phyloP scores from a whole-genome alignment of 2,113 vertebrate genomes.

The Ophiodon elongatus region DNA sequence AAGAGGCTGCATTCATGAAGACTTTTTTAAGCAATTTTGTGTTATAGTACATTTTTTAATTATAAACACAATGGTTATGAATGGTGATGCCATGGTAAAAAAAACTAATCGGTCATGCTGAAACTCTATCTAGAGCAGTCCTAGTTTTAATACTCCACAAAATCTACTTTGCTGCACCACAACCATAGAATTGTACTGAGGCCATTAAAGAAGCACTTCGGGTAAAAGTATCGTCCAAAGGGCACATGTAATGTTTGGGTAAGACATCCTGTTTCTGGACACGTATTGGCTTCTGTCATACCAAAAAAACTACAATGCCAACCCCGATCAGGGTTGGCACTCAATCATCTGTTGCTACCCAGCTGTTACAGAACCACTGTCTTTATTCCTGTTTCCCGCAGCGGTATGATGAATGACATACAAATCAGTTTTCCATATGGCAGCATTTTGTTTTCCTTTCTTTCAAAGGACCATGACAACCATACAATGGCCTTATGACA shows the following conservation, averaged over 20 bases:
- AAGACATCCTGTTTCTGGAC: constrained; percentile 42
- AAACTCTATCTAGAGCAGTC: no score
- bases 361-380: constrained; percentile 56
- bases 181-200: background rate
- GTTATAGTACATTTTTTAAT: no score
- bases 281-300: background rate
- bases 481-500: constrained; percentile 33
- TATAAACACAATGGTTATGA: background rate
- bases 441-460: constrained; percentile 52
- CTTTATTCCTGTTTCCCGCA: constrained; percentile 55
- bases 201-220: background rate
- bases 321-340: constrained; percentile 36
- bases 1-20: no score
- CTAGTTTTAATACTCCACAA: background rate
- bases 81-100: background rate
- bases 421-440: constrained; percentile 70
- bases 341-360: constrained; percentile 59
- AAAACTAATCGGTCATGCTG: background rate
- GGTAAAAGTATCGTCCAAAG: background rate
- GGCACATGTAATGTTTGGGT: constrained; percentile 20
- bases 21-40: background rate
- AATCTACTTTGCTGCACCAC: background rate
- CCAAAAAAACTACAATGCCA: constrained; percentile 4
- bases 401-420: constrained; percentile 60
- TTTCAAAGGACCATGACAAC: constrained; percentile 52